These are phyloP conservation scores for Cotesia typhae DNA, from an alignment of 1,140 invertebrate genomes.

Conservation along the genomic window DNA sequence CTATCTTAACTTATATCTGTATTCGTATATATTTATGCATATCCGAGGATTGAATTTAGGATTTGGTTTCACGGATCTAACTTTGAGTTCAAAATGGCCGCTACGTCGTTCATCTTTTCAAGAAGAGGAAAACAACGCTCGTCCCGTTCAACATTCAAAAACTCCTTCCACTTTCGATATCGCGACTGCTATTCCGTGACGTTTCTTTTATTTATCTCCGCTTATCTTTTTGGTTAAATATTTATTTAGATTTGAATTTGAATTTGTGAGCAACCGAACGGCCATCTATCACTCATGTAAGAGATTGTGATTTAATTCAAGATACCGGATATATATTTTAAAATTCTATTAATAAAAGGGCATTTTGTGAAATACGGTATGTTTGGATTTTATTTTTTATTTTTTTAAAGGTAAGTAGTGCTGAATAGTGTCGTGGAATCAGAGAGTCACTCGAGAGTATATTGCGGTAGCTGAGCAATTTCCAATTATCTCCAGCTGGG, in stretches of 20 bases:
- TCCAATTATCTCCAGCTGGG: slow-evolving; percentile 22
- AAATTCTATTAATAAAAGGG: not conserved
- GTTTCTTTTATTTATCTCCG: slow-evolving; percentile 27
- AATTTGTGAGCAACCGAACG: not conserved
- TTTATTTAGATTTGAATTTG: not conserved
- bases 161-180: slow-evolving; percentile 14
- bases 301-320: too few species aligned
- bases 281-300: not conserved
- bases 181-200: not conserved
- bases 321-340: not conserved
- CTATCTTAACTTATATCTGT: too few species aligned
- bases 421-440: not conserved
- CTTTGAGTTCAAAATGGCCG: slow-evolving; percentile 6
- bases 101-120: not conserved
- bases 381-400: too few species aligned
- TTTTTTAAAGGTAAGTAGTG: not conserved
- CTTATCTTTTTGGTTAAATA: slow-evolving; percentile 22
- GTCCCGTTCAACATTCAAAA: not conserved
- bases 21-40: slow-evolving; percentile 18
- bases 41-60: slow-evolving; percentile 26
- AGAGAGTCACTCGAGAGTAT: slow-evolving; percentile 10
- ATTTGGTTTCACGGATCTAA: slow-evolving; percentile 33
- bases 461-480: slow-evolving; percentile 22
- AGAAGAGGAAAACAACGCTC: not conserved
- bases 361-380: not conserved